A percentile compares a stretch with the other conserved stretches of the same genome.
These are phyloP conservation scores for Peromyscus californicus DNA, from an alignment of 2,113 vertebrate genomes.

Conservation along the genomic window DNA sequence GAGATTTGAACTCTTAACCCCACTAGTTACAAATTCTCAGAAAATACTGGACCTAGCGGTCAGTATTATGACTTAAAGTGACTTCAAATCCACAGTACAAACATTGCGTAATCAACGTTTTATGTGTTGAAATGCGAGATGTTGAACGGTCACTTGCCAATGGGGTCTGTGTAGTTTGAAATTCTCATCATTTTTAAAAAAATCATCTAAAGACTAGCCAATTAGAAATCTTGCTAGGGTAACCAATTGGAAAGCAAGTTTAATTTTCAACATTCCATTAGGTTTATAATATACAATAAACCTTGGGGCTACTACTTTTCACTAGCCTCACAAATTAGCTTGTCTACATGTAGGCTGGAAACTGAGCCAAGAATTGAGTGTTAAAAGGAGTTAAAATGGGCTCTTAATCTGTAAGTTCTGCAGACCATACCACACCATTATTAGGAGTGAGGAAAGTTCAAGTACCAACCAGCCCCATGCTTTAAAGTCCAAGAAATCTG, in stretches of 20 bases:
- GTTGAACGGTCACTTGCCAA: slow-evolving; percentile 62
- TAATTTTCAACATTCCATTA: slow-evolving; percentile 74
- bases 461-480: not conserved
- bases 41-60: slow-evolving; percentile 56
- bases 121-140: slow-evolving; percentile 75
- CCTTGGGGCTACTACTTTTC: slow-evolving; percentile 72
- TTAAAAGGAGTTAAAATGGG: slow-evolving; percentile 56
- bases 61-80: slow-evolving; percentile 64
- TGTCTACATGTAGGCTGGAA: slow-evolving; percentile 68
- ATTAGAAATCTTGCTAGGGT: slow-evolving; percentile 48
- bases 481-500: not conserved
- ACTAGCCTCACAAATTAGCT: slow-evolving; percentile 74
- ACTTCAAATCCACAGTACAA: slow-evolving; percentile 72
- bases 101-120: slow-evolving; percentile 64
- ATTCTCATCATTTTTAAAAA: slow-evolving; percentile 45
- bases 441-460: not conserved
- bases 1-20: slow-evolving; percentile 59
- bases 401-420: slow-evolving; percentile 52
- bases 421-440: not conserved
- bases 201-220: slow-evolving; percentile 67
- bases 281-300: slow-evolving; percentile 80
- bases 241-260: slow-evolving; percentile 62
- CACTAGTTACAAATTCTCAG: slow-evolving; percentile 64
- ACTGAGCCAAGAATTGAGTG: slow-evolving; percentile 59
- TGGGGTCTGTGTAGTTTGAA: slow-evolving; percentile 47